Evolutionary conservation across 2,797 vertebrate genomes (phyloP).

Genomic region (Calcarius lapponicus): DNA sequence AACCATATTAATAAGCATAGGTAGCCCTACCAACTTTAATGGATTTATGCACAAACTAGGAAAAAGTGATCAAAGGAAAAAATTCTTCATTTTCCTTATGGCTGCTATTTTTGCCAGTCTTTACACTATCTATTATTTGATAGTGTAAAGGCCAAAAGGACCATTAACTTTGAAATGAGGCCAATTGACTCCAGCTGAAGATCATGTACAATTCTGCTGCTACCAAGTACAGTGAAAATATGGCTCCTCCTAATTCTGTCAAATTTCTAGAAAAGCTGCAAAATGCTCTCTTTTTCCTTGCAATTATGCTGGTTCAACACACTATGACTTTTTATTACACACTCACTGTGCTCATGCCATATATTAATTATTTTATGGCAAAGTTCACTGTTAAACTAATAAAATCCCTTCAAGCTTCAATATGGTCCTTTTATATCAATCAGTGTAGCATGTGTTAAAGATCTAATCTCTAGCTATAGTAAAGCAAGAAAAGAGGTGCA

Average conservation of each 20-base stretch:
- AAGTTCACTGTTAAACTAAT: slow-evolving; percentile 26
- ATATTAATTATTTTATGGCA: slow-evolving; percentile 30
- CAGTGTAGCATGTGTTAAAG: background rate
- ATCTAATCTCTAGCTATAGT: slow-evolving; percentile 14
- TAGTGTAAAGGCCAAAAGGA: background rate
- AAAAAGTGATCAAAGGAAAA: background rate
- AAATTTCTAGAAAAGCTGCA: background rate
- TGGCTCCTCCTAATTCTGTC: background rate
- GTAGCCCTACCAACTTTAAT: background rate
- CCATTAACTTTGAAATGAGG: background rate
- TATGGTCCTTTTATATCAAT: slow-evolving; percentile 43
- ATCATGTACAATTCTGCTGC: background rate
- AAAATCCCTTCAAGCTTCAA: slow-evolving; percentile 28
- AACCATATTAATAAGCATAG: background rate
- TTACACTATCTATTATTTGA: background rate
- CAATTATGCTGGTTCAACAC: background rate
- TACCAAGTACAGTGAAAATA: background rate
- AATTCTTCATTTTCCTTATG: background rate
- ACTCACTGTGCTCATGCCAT: background rate
- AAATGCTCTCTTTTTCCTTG: background rate
- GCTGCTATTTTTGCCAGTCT: background rate
- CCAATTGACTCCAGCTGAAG: background rate
- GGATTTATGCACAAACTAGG: background rate
- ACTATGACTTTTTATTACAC: slow-evolving; percentile 12
- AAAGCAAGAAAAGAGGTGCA: background rate